Evolutionary conservation across 1,140 invertebrate genomes (phyloP).

Genomic region (Belonocnema kinseyi): DNA sequence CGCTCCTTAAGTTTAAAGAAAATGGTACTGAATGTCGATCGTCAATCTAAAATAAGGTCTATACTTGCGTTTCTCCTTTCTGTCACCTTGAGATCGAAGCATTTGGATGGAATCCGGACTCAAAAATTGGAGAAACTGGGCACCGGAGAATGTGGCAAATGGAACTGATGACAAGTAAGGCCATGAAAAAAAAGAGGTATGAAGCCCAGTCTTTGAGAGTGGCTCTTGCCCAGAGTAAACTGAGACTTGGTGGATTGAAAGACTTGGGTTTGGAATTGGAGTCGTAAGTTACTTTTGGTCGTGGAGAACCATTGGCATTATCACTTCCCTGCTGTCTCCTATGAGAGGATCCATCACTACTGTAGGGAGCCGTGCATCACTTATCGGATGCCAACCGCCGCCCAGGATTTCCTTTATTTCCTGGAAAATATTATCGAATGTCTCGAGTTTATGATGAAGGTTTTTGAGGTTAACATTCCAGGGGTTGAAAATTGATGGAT

Average conservation of each 20-base stretch:
- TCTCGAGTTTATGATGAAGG: constrained; percentile 27
- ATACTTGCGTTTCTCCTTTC: no score
- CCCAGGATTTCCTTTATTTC: constrained; percentile 72
- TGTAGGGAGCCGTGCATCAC: constrained; percentile 66
- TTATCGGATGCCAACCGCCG: constrained; percentile 67
- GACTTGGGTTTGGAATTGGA: constrained; percentile 39
- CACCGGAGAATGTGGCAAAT: neutral
- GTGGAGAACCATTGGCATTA: constrained; percentile 72
- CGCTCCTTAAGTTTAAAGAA: no score
- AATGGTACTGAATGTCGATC: no score
- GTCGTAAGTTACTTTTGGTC: constrained; percentile 66
- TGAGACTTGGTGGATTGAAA: constrained; percentile 47
- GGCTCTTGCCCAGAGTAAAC: constrained; percentile 46
- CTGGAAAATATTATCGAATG: constrained; percentile 52
- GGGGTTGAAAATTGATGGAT: no score
- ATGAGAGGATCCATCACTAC: constrained; percentile 70
- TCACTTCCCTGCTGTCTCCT: constrained; percentile 72
- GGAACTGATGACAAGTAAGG: constrained; percentile 49
- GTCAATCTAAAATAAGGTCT: no score
- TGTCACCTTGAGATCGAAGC: no score
- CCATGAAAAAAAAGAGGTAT: constrained; percentile 51
- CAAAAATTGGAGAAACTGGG: neutral
- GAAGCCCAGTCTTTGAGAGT: constrained; percentile 49
- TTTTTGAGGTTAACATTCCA: no score
- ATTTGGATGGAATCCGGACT: neutral